Evolutionary conservation across 2,888 invertebrate species (phyloP).

Genomic region (Onthophagus sagittarius): DNA sequence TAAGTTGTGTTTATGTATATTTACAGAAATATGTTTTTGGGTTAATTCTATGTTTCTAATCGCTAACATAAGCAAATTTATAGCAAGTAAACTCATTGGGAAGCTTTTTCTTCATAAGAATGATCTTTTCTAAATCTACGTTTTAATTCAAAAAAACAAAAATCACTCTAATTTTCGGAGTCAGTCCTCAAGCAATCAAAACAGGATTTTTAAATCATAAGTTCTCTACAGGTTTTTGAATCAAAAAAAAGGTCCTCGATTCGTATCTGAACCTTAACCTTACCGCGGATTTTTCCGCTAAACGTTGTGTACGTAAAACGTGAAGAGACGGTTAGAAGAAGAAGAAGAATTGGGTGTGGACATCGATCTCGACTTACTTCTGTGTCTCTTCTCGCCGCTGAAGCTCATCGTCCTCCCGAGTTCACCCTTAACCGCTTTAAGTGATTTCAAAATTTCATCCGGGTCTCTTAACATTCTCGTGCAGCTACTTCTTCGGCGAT

Average conservation of each 20-base stretch:
- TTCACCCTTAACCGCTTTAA: slow-evolving; percentile 79
- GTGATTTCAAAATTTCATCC: slow-evolving; percentile 76
- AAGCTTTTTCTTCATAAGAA: too few relatives aligned
- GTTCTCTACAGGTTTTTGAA: not conserved
- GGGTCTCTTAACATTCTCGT: slow-evolving; percentile 71
- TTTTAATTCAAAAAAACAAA: too few relatives aligned
- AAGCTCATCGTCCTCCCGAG: slow-evolving; percentile 79
- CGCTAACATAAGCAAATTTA: too few relatives aligned
- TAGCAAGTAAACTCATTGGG: too few relatives aligned
- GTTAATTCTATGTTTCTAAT: too few relatives aligned
- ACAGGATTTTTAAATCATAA: too few relatives aligned
- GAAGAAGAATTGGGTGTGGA: slow-evolving; percentile 6
- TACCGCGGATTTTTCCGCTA: not conserved
- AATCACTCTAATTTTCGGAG: too few relatives aligned
- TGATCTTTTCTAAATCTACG: too few relatives aligned
- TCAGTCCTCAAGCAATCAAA: too few relatives aligned
- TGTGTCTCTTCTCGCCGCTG: slow-evolving; percentile 60
- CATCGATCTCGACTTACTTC: slow-evolving; percentile 46
- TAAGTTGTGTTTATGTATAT: too few relatives aligned
- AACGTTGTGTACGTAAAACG: slow-evolving; percentile 10
- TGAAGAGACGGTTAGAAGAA: slow-evolving; percentile 15
- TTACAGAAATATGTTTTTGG: too few relatives aligned
- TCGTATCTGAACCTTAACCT: not conserved
- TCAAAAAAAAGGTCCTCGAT: not conserved
- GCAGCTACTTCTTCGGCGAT: slow-evolving; percentile 76